A percentile compares a stretch with the other conserved stretches of the same genome.
Evolutionary conservation across 2,888 invertebrate genomes (phyloP).

Genomic region (Polyploca ridens): DNA sequence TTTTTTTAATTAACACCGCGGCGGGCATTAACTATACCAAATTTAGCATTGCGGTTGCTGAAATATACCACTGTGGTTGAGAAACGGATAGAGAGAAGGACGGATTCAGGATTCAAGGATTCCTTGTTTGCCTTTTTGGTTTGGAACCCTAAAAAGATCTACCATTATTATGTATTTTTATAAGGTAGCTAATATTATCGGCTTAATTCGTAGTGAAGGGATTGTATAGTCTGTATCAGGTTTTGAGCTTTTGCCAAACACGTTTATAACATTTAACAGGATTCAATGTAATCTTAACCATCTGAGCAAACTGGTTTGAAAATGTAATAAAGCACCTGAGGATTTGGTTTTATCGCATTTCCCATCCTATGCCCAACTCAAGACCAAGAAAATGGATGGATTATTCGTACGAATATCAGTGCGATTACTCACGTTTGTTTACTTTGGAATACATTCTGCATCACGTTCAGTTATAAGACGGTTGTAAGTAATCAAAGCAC

Average conservation of each 20-base stretch:
- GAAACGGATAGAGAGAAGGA: no score
- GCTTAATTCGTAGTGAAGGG: no score
- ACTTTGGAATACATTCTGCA: conserved; percentile 51
- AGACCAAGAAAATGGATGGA: conserved; percentile 48
- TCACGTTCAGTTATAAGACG: conserved; percentile 39
- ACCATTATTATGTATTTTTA: no score
- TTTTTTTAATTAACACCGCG: no score
- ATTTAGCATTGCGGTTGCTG: no score
- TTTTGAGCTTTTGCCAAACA: background rate
- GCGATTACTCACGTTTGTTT: conserved; percentile 60
- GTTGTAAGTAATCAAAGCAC: conserved; percentile 46
- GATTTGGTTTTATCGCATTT: background rate
- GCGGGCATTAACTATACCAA: no score
- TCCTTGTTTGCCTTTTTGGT: no score
- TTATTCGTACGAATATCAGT: conserved; percentile 49
- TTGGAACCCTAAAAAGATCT: no score
- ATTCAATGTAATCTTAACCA: background rate
- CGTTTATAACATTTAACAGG: background rate
- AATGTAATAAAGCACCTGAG: background rate
- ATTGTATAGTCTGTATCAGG: background rate
- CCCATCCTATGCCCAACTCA: conserved; percentile 42
- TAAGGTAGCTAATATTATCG: no score
- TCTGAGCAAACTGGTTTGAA: background rate
- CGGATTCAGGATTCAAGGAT: no score
- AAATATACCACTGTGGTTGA: no score